These are phyloP conservation scores for Silurus meridionalis DNA, from an alignment of 2,113 vertebrate genomes.

Conservation along the genomic window DNA sequence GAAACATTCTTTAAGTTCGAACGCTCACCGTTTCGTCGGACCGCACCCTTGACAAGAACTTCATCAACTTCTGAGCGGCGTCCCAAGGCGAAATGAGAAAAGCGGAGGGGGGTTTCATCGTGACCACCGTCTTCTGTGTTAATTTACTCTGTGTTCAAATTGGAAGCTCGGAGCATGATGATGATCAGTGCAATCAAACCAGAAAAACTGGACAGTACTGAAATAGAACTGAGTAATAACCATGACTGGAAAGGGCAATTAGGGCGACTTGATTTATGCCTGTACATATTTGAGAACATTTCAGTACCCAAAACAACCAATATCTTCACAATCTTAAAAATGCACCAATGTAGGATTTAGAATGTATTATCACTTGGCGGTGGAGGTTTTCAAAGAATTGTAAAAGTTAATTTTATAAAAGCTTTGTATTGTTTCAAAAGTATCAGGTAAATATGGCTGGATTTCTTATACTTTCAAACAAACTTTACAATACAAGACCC, in stretches of 20 bases:
- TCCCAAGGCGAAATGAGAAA: constrained; percentile 57
- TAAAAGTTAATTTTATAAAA: background rate
- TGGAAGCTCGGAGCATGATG: background rate
- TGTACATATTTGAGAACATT: background rate
- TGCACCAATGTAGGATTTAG: background rate
- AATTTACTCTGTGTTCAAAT: constrained; percentile 26
- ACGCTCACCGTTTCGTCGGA: constrained; percentile 67
- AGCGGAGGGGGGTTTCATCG: background rate
- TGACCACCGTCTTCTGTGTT: constrained; percentile 15
- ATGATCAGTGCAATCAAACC: background rate
- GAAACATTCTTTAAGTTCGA: constrained; percentile 80
- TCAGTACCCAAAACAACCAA: background rate
- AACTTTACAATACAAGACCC: background rate
- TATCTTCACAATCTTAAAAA: background rate
- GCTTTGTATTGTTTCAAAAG: background rate
- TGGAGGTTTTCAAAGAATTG: background rate
- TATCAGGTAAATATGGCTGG: background rate
- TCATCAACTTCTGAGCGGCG: constrained; percentile 54
- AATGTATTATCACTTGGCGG: background rate
- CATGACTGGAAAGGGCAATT: background rate
- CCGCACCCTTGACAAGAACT: constrained; percentile 78
- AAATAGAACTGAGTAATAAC: background rate
- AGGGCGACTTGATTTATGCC: background rate
- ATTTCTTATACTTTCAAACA: background rate
- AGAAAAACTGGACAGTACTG: background rate